Evolutionary conservation across 2,113 vertebrate species (phyloP), one percentile per base, ranked within the genome.

Genomic region (Carassius gibelio): DNA sequence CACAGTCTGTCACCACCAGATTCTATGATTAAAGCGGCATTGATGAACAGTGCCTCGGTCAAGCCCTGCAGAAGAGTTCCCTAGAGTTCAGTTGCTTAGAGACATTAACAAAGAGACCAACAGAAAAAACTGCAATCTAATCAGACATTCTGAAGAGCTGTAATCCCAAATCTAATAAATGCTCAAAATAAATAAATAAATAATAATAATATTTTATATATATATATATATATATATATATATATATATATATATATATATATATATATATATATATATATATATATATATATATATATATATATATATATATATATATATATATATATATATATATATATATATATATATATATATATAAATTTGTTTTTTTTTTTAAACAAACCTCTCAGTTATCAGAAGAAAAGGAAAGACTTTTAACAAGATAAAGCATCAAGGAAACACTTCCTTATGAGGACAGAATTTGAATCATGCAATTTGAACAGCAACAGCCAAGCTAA

Each of bases 81-180:
- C 75, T 80, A 52, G 68, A 86, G 89, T 59, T 85, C n/a, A 21
- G 91, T 91, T 90, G 85, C 90, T 89, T 86, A 87, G 92, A 90
- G 74, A 92, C 90, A 34, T 23, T 23, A 83, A 71, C 36, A 80
- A 75, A 59, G 74, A 21, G 55, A 23, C 48, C 69, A 52, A 88
- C 50, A 89, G 74, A 89, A 90, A 88, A 90, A 86, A 66, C 79
- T 83, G 80, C 52, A 75, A 84, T 85, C 62, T 85, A 86, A 87
- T 64, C 55, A 84, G 84, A 84, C 77, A 87, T 81, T 45, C 48
- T 69, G 36, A 76, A 77, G 8, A 38, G 71, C 13, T 19, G 48
- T 61, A 62, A n/a, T 84, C 71, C 34, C 45, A 34, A 2, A 61
- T 30, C 59, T 81, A 48, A 80, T 62, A 34, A 64, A 13, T 17